Percentiles rank a stretch among this genome's conserved stretches.
These are phyloP conservation scores for Allolobophora icterica DNA, from an alignment of 2,888 invertebrate genomes.

Conservation along the genomic window DNA sequence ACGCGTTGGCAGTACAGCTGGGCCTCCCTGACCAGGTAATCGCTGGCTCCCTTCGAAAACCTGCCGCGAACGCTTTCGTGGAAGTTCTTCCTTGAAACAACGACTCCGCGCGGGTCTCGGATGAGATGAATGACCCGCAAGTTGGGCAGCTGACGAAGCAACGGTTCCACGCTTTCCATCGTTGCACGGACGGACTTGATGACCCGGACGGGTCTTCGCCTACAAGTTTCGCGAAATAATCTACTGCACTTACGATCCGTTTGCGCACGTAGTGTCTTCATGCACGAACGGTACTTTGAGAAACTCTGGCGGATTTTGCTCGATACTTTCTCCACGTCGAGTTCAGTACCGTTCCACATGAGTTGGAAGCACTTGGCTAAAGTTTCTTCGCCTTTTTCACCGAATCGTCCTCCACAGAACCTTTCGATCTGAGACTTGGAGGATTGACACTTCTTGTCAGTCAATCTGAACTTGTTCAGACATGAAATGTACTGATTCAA, in stretches of 20 bases:
- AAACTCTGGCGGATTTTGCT: neutral
- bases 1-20: constrained; percentile 31
- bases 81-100: constrained; percentile 31
- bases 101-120: constrained; percentile 40
- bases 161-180: constrained; percentile 32
- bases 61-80: constrained; percentile 29
- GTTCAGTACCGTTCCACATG: neutral
- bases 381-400: neutral
- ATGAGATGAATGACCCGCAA: constrained; percentile 38
- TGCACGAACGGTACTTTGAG: neutral
- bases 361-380: constrained; percentile 14
- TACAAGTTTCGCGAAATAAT: neutral
- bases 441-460: too few species aligned
- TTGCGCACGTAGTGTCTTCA: neutral
- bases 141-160: constrained; percentile 28
- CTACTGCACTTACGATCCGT: neutral
- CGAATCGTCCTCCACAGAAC: constrained; percentile 34
- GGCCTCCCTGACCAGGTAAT: constrained; percentile 35
- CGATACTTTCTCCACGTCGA: neutral
- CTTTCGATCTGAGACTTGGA: too few species aligned
- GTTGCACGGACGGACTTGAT: constrained; percentile 38
- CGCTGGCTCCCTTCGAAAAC: neutral
- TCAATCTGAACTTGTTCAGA: too few species aligned
- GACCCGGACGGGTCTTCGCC: neutral
- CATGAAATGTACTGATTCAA: too few species aligned